A percentile compares a stretch with the other conserved stretches of the same genome.
Conservation (phyloP, 2,797 vertebrate species). For the Micromesistius poutassou region DNA sequence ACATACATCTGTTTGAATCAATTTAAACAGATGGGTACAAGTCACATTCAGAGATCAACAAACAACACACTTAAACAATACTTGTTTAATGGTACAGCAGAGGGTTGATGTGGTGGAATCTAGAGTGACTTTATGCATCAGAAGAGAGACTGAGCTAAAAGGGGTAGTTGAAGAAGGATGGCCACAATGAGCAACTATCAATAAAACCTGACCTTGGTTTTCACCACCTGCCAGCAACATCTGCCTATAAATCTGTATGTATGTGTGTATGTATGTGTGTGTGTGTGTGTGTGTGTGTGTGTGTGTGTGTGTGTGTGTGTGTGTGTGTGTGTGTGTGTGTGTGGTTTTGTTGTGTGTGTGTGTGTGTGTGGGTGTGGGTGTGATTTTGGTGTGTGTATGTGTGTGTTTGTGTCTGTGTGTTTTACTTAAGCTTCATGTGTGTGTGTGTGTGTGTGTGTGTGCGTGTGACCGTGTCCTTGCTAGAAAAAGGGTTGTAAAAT, state of each 20-base stretch:
- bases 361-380: not conserved
- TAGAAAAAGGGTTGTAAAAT: slow-evolving; percentile 48
- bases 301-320: slow-evolving; percentile 15
- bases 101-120: not conserved
- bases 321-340: slow-evolving; percentile 4
- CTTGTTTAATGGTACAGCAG: not conserved
- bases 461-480: slow-evolving; percentile 48
- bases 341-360: slow-evolving; percentile 5
- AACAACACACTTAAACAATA: not conserved
- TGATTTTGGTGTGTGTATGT: slow-evolving; percentile 24
- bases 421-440: slow-evolving; percentile 2
- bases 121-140: not conserved
- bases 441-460: slow-evolving; percentile 5
- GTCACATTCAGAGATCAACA: slow-evolving; percentile 25
- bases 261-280: slow-evolving; percentile 17
- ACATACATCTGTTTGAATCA: not conserved
- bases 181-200: slow-evolving; percentile 43
- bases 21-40: not conserved
- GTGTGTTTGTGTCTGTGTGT: slow-evolving; percentile 1
- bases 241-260: slow-evolving; percentile 46
- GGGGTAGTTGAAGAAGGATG: slow-evolving; percentile 21
- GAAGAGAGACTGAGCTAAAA: slow-evolving; percentile 21
- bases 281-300: slow-evolving; percentile 9
- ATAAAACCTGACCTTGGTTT: slow-evolving; percentile 60
- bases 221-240: slow-evolving; percentile 55